Evolutionary conservation across 2,113 vertebrate genomes (phyloP), one percentile per base, ranked within the genome.

Genomic region (Sinocyclocheilus maitianheensis): DNA sequence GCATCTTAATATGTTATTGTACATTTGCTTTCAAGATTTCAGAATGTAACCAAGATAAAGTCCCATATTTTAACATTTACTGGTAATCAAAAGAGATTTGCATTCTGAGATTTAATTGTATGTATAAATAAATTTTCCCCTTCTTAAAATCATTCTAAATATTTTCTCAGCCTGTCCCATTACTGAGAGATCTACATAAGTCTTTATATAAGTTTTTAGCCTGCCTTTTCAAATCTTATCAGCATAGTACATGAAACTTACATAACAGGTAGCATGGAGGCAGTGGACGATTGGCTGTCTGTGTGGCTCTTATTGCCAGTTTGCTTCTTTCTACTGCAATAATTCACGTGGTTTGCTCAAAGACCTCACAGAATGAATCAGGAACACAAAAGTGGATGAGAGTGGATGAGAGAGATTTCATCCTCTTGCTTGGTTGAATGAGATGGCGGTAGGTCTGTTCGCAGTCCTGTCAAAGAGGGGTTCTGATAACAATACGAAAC

Each of bases 151-250:
- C 26, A 78, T 60, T 65, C 14, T 62, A n/a, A 76, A 12, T 26
- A 43, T 48, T 60, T n/a, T 51, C 51, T n/a, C 12, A 69, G 46
- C 37, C 7, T 62, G 22, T 43, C 24, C 4, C 40, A 13, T 5
- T 5, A 53, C 18, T 13, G 30, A 58, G 69, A 83, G 81, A 37
- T 83, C 81, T 72, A 34, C 63, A 37, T 24, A 13, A 55, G 65
- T 26, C 67, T 86, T 86, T 74, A 86, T 75, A 58, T 86, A 86
- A 81, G 51, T n/a, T 75, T 37, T n/a, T 53, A 51, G 67, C 43
- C 16, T 78, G 63, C 55, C 80, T 58, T 67, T 43, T 60, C 63
- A 13, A 43, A 10, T 46, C 37, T 18, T 34, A 60, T 83, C 81
- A 67, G 48, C 40, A 65, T 58, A 83, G 80, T 60, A 69, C 30